These are phyloP conservation scores for Cryptocheilus praepositus DNA, from an alignment of 2,888 invertebrate species.

Conservation along the genomic window DNA sequence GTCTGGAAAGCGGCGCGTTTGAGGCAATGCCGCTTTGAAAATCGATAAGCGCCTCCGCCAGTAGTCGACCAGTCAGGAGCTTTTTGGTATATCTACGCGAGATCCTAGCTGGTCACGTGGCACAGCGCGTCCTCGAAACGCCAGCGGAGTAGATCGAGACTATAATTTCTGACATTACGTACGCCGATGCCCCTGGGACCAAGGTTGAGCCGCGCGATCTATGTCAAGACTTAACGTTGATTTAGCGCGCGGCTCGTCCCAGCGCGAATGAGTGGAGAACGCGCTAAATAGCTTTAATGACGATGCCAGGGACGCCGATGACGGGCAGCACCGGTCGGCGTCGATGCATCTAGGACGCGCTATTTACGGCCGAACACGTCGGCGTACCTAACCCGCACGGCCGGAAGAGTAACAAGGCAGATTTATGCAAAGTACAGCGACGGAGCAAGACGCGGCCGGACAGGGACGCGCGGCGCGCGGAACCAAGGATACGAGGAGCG, in stretches of 20 bases:
- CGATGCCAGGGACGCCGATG: too few species aligned
- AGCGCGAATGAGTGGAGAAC: too few species aligned
- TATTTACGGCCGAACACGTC: too few species aligned
- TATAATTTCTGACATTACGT: slow-evolving; percentile 21
- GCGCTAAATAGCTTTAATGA: too few species aligned
- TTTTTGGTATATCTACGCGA: slow-evolving; percentile 56
- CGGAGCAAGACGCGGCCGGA: not conserved
- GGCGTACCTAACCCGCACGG: too few species aligned
- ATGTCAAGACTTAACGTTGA: slow-evolving; percentile 24
- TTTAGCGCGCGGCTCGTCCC: slow-evolving; percentile 18
- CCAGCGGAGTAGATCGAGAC: slow-evolving; percentile 36
- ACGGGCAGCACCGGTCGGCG: too few species aligned
- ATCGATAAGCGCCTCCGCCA: slow-evolving; percentile 60
- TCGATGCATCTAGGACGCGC: too few species aligned
- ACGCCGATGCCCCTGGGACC: slow-evolving; percentile 31
- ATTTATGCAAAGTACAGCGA: not conserved
- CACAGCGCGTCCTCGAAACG: slow-evolving; percentile 46
- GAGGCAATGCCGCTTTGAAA: slow-evolving; percentile 60
- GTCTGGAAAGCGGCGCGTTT: slow-evolving; percentile 47
- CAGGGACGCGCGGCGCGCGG: not conserved
- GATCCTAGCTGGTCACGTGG: slow-evolving; percentile 53
- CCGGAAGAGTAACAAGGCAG: not conserved
- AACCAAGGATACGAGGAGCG: not conserved
- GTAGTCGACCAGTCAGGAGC: slow-evolving; percentile 59
- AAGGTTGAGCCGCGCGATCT: slow-evolving; percentile 27